Evolutionary conservation across 2,888 invertebrate genomes (phyloP).

Genomic region (Drosophila paracracens): DNA sequence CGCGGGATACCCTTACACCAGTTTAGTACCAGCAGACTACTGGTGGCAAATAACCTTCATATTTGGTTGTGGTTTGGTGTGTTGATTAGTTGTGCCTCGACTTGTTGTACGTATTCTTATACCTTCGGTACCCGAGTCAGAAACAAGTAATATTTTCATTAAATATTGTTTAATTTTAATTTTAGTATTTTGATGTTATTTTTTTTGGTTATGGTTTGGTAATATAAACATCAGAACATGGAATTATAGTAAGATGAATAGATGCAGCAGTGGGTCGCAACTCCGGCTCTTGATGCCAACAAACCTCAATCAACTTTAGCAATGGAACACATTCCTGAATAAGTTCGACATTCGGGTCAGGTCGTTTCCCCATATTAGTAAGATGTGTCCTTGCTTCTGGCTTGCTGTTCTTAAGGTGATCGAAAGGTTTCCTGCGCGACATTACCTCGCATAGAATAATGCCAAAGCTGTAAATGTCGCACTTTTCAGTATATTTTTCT

Average conservation of each 20-base stretch:
- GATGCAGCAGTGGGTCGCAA: background rate
- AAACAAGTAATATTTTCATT: background rate
- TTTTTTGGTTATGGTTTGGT: background rate
- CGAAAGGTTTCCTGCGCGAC: conserved; percentile 20
- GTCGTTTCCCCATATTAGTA: background rate
- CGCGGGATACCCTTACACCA: background rate
- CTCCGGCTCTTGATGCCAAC: background rate
- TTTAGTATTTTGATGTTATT: background rate
- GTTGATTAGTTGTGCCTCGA: background rate
- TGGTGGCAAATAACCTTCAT: background rate
- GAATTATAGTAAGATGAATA: background rate
- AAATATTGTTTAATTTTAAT: background rate
- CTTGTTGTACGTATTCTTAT: background rate
- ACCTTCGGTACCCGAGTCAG: too few relatives aligned
- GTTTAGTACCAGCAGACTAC: background rate
- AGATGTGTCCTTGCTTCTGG: fast-evolving
- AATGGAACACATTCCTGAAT: background rate
- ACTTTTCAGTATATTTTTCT: conserved; percentile 7
- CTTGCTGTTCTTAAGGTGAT: background rate
- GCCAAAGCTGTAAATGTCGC: conserved; percentile 37
- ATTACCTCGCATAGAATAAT: conserved; percentile 30
- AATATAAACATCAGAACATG: background rate
- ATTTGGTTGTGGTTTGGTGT: background rate
- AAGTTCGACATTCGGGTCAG: background rate
- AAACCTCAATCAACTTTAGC: conserved; percentile 1